These are phyloP conservation scores for Pachycephus smyrnensis DNA, from an alignment of 2,888 invertebrate genomes.

Conservation along the genomic window DNA sequence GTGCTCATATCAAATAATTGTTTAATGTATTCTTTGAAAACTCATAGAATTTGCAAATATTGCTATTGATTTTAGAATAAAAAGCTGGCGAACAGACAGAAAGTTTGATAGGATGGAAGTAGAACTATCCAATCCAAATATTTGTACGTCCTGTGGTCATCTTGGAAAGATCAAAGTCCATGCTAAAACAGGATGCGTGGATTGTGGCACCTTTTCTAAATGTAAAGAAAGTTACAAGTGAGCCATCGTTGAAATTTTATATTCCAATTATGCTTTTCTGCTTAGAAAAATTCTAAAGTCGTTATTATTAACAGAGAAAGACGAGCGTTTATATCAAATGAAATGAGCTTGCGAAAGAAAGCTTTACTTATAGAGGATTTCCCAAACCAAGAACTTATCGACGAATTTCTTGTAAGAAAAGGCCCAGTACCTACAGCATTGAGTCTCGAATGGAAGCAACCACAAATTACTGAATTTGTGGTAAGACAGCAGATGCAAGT, in stretches of 20 bases:
- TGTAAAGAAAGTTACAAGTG: conserved; percentile 77
- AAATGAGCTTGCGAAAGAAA: conserved; percentile 76
- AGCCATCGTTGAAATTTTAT: conserved; percentile 23
- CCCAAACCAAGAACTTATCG: conserved; percentile 79
- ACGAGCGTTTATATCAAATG: conserved; percentile 75
- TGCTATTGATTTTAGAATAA: conserved; percentile 66
- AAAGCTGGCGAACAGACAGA: conserved; percentile 74
- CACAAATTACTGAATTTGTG: conserved; percentile 78
- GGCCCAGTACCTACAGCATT: conserved; percentile 69
- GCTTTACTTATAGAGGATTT: conserved; percentile 75
- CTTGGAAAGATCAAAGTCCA: conserved; percentile 74
- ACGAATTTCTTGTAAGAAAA: conserved; percentile 76
- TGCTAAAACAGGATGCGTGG: conserved; percentile 74
- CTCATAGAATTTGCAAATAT: neutral
- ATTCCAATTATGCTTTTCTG: conserved; percentile 6
- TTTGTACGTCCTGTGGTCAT: conserved; percentile 81
- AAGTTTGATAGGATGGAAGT: conserved; percentile 70
- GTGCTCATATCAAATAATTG: conserved; percentile 52
- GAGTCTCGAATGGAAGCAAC: conserved; percentile 74
- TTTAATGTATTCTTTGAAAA: neutral
- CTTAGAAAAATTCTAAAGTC: neutral
- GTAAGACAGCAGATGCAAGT: conserved; percentile 65
- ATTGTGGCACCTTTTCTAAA: conserved; percentile 73
- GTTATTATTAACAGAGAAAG: conserved; percentile 70
- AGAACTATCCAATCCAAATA: conserved; percentile 71